Evolutionary conservation across 2,797 vertebrate species (phyloP).

Genomic region (Dicrostonyx torquatus): DNA sequence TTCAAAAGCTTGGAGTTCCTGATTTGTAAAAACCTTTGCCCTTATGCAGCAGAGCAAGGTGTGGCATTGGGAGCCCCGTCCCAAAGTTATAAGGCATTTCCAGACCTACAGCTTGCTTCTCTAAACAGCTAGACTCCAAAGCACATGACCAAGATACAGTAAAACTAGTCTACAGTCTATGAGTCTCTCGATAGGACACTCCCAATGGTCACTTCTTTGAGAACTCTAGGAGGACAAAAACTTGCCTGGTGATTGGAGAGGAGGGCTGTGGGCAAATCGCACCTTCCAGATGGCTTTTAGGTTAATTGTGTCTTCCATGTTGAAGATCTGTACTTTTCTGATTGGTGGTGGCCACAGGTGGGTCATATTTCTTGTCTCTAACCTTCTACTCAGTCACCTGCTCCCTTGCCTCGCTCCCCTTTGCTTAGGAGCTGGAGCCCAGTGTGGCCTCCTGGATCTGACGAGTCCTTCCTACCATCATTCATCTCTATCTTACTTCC

Average conservation of each 20-base stretch:
- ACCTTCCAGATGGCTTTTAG: too few relatives aligned
- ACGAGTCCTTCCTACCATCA: neutral
- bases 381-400: neutral
- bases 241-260: too few relatives aligned
- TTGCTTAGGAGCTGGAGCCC: neutral
- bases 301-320: accelerated
- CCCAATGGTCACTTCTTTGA: neutral
- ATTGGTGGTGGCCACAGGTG: accelerated
- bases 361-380: accelerated
- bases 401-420: neutral
- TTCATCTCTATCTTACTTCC: accelerated
- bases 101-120: neutral
- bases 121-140: neutral
- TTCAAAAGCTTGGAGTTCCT: neutral
- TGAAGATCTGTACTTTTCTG: neutral
- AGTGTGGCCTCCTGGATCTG: neutral
- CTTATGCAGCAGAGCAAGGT: neutral
- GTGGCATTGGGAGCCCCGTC: neutral
- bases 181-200: neutral
- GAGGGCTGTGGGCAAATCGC: neutral
- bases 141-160: neutral
- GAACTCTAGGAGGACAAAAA: neutral
- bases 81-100: neutral
- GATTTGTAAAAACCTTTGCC: neutral
- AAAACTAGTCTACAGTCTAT: too few relatives aligned